phyloP scores from a whole-genome alignment of 1,140 invertebrate genomes.

The Heliconius melpomene region DNA sequence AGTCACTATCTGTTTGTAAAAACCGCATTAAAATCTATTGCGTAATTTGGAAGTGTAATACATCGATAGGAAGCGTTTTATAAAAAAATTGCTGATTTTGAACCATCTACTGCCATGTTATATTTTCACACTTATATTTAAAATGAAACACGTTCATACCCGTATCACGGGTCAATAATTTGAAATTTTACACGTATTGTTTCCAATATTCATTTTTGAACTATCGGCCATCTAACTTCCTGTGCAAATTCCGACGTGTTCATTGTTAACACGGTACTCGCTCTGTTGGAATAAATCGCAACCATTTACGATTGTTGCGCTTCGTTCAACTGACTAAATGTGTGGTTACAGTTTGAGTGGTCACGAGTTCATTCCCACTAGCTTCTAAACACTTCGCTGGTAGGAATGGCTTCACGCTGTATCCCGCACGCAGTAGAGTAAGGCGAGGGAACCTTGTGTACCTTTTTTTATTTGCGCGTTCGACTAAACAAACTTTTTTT shows the following conservation, averaged over 20 bases:
- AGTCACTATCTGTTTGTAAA: too few species aligned
- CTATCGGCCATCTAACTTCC: slow-evolving; percentile 27
- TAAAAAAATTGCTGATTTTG: too few species aligned
- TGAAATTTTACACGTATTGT: slow-evolving; percentile 19
- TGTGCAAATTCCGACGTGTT: slow-evolving; percentile 21
- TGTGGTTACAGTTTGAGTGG: background rate
- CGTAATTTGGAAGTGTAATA: too few species aligned
- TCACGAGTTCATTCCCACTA: background rate
- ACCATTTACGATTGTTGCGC: background rate
- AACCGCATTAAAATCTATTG: too few species aligned
- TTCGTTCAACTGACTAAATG: slow-evolving; percentile 2
- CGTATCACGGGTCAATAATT: slow-evolving; percentile 1
- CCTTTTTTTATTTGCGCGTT: too few species aligned
- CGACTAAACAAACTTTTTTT: too few species aligned
- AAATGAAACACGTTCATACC: background rate
- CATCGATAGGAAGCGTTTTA: too few species aligned
- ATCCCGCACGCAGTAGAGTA: too few species aligned
- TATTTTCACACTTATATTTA: background rate
- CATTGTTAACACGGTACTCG: slow-evolving; percentile 3
- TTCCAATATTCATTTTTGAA: slow-evolving; percentile 26
- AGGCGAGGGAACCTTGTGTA: too few species aligned
- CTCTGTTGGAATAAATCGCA: slow-evolving; percentile 2
- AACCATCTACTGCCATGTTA: too few species aligned
- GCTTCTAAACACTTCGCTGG: background rate
- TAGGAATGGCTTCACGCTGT: too few species aligned